phyloP scores from a whole-genome alignment of 2,888 invertebrate genomes.

The Dorcus parallelipipedus region DNA sequence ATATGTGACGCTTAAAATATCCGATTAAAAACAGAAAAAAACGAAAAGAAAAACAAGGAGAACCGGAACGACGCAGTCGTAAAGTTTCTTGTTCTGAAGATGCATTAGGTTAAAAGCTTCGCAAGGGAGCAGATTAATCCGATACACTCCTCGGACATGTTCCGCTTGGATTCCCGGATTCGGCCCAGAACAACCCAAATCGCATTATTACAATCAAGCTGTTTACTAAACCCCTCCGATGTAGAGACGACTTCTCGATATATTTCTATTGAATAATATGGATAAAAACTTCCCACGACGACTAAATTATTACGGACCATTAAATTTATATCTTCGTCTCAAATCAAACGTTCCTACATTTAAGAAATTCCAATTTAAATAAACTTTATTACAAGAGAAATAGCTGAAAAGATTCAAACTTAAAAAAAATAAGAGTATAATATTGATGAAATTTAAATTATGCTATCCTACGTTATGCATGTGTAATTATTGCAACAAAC shows the following conservation, averaged over 20 bases:
- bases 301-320: no score
- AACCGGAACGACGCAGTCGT: constrained; percentile 22
- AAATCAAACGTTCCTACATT: no score
- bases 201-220: constrained; percentile 25
- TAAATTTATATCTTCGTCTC: no score
- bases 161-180: constrained; percentile 28
- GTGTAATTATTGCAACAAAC: no score
- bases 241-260: background rate
- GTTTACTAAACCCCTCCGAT: constrained; percentile 13
- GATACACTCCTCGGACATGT: constrained; percentile 37
- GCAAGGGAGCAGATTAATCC: constrained; percentile 37
- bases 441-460: no score
- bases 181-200: constrained; percentile 22
- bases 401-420: no score
- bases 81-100: constrained; percentile 32
- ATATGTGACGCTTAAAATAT: no score
- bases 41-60: constrained; percentile 10
- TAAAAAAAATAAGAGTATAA: no score
- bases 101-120: constrained; percentile 40
- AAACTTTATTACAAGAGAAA: background rate
- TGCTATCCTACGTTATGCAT: no score
- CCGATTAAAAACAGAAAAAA: background rate
- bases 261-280: background rate
- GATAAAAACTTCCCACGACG: background rate
- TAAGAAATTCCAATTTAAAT: background rate